phyloP scores from a whole-genome alignment of 2,113 vertebrate species.

The Malaclemys terrapin region DNA sequence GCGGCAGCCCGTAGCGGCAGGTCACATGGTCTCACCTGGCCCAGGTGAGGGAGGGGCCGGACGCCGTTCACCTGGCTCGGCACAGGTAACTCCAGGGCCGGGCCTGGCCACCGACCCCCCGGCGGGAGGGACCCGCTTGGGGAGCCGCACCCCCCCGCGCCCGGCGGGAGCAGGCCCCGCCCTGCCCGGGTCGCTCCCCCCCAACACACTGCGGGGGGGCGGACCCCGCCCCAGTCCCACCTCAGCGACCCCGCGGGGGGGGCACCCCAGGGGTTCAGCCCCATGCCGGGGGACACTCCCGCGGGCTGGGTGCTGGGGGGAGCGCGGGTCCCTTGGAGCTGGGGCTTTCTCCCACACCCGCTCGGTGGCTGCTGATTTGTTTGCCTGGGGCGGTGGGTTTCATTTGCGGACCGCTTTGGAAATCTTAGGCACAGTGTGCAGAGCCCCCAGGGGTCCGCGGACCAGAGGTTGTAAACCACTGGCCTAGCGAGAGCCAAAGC shows the following conservation, averaged over 20 bases:
- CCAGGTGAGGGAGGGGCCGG: conserved; percentile 77
- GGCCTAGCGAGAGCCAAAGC: no score
- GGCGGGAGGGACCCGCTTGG: neutral
- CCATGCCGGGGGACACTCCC: no score
- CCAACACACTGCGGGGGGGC: neutral
- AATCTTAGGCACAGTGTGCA: no score
- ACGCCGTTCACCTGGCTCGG: conserved; percentile 71
- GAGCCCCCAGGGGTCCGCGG: no score
- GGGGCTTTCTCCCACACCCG: accelerated
- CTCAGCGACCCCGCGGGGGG: no score
- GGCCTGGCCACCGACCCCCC: neutral
- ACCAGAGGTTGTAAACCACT: neutral
- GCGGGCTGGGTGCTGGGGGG: accelerated
- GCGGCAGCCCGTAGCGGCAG: conserved; percentile 70
- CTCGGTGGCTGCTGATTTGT: accelerated
- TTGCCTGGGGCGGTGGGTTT: neutral
- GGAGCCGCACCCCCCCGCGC: neutral
- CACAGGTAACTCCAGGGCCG: conserved; percentile 72
- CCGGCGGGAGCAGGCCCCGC: neutral
- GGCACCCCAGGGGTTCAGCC: neutral
- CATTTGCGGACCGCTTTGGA: neutral
- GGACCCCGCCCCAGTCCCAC: neutral
- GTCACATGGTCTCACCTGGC: conserved; percentile 80
- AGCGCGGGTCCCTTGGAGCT: accelerated
- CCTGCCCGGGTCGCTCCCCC: neutral